Evolutionary conservation across 92 coral and sea anemone genomes (phyloP).

Genomic region (Epizoanthus ramosus): DNA sequence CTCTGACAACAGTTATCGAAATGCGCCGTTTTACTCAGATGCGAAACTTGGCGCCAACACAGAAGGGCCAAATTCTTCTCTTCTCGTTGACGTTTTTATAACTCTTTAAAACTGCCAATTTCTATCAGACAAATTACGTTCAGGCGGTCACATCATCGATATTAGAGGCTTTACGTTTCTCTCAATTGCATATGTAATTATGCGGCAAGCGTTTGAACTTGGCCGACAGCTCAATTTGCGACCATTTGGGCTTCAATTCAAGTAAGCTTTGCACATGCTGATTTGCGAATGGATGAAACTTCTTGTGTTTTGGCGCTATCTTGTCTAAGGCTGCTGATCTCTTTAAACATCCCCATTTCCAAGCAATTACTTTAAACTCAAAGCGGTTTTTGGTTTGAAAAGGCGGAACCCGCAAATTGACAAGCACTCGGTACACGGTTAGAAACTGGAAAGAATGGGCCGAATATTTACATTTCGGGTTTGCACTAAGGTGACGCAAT

Average conservation of each 20-base stretch:
- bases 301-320: constrained; percentile 19
- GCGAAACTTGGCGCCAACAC: neutral
- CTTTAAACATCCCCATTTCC: constrained; percentile 53
- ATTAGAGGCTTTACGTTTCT: constrained; percentile 65
- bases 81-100: constrained; percentile 22
- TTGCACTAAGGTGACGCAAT: neutral
- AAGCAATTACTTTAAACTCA: constrained; percentile 33
- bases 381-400: constrained; percentile 13
- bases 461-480: constrained; percentile 23
- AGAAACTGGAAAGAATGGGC: constrained; percentile 10
- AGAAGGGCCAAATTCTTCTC: constrained; percentile 7
- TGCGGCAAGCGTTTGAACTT: constrained; percentile 83
- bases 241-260: constrained; percentile 44
- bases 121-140: constrained; percentile 21
- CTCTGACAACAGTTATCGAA: neutral
- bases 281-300: constrained; percentile 16
- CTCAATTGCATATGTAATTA: constrained; percentile 65
- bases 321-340: constrained; percentile 6
- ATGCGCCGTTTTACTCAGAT: neutral
- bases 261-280: neutral
- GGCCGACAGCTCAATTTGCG: constrained; percentile 63
- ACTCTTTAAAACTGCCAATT: neutral
- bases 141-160: constrained; percentile 39
- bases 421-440: constrained; percentile 28
- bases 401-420: constrained; percentile 32